A percentile compares a stretch with the other conserved stretches of the same genome.
Evolutionary conservation across 2,888 invertebrate genomes (phyloP).

Genomic region (Drosophila aldrichi): DNA sequence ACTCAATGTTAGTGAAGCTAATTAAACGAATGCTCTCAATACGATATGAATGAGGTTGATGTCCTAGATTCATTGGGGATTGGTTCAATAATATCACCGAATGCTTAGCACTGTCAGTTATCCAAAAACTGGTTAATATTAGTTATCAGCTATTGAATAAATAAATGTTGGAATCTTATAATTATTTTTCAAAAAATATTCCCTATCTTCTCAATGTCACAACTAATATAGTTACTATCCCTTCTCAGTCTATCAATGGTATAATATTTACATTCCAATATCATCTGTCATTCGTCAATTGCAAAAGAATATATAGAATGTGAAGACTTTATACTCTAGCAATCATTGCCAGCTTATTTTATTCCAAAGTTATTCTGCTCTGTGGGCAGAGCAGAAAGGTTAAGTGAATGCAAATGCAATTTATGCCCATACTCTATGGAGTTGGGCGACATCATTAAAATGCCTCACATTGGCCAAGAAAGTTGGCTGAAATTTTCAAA

Average conservation of each 20-base stretch:
- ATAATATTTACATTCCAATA: not conserved
- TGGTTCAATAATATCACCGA: too few species aligned
- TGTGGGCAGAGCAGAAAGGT: constrained; percentile 63
- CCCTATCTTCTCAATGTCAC: too few species aligned
- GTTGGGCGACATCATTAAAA: constrained; percentile 70
- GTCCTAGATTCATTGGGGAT: not conserved
- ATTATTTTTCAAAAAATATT: too few species aligned
- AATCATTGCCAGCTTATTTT: not conserved
- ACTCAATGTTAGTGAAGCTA: constrained; percentile 21
- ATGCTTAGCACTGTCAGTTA: not conserved
- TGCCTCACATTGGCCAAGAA: constrained; percentile 61
- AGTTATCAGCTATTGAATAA: not conserved
- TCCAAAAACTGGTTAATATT: not conserved
- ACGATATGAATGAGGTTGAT: not conserved
- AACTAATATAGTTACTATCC: too few species aligned
- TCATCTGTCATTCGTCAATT: not conserved
- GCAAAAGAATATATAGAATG: not conserved
- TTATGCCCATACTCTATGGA: constrained; percentile 51
- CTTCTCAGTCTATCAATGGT: too few species aligned
- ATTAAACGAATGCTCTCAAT: constrained; percentile 24
- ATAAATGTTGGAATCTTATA: too few species aligned
- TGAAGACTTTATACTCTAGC: not conserved
- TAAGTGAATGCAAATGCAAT: constrained; percentile 71
- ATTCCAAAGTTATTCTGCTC: not conserved
- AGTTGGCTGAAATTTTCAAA: constrained; percentile 67